Evolutionary conservation across 2,797 vertebrate species (phyloP).

Genomic region (Thripadectes ignobilis): DNA sequence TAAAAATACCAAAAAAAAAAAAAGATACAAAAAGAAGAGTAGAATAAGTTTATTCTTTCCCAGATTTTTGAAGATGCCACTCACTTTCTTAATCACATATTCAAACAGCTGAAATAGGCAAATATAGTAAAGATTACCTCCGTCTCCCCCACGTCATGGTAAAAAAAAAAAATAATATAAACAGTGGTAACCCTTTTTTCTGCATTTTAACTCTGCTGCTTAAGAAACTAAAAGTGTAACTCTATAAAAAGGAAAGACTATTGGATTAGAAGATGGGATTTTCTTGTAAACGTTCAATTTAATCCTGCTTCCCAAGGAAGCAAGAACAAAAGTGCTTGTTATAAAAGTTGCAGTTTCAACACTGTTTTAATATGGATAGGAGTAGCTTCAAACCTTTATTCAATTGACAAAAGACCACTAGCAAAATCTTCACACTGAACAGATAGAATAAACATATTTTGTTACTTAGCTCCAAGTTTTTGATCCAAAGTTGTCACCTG

Average conservation of each 20-base stretch:
- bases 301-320: neutral
- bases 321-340: neutral
- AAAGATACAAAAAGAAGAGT: neutral
- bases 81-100: neutral
- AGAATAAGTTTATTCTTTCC: neutral
- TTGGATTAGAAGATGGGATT: neutral
- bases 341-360: neutral
- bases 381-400: neutral
- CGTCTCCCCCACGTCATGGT: fast-evolving
- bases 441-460: neutral
- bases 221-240: neutral
- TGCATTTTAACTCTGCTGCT: neutral
- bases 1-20: neutral
- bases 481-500: neutral
- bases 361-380: neutral
- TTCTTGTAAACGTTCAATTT: neutral
- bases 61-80: neutral
- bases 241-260: neutral
- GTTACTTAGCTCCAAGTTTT: neutral
- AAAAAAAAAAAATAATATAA: neutral
- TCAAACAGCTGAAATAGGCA: neutral
- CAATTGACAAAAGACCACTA: neutral
- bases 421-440: neutral
- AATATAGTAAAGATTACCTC: neutral
- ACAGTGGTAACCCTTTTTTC: neutral